Conservation (phyloP, 2,888 invertebrate genomes). For the Macrosiphum euphorbiae region DNA sequence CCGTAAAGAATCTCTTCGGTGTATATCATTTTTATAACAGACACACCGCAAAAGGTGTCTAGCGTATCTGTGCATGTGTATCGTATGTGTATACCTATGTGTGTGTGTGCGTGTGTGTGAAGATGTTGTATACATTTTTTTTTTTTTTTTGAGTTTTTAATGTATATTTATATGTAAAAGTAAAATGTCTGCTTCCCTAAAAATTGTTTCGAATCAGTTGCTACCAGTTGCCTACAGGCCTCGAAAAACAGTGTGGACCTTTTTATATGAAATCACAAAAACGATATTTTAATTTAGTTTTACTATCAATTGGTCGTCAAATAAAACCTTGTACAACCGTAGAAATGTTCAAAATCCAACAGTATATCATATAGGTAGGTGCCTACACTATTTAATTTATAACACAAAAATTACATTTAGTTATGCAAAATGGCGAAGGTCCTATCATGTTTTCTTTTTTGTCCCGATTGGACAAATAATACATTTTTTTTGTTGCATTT, state of each 20-base stretch:
- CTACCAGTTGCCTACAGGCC: not conserved
- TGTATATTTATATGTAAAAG: not conserved
- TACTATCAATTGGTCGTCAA: not conserved
- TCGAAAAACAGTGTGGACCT: not conserved
- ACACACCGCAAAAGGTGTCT: conserved; percentile 14
- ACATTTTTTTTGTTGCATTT: not conserved
- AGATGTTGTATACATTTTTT: too few species aligned
- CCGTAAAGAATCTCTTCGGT: conserved; percentile 58
- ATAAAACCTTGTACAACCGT: not conserved
- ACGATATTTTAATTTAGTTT: not conserved
- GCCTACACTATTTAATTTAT: not conserved
- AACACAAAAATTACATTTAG: not conserved
- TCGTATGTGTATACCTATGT: not conserved
- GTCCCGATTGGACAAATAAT: not conserved
- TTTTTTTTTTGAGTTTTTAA: not conserved
- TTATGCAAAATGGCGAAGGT: not conserved
- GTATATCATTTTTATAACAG: conserved; percentile 57
- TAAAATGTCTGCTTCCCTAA: not conserved
- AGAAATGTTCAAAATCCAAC: not conserved
- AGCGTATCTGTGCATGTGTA: not conserved
- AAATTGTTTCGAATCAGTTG: not conserved
- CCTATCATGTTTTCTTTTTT: not conserved
- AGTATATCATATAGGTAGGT: not conserved
- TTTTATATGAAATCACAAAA: not conserved
- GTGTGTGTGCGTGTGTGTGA: not conserved